Percentiles rank a stretch among this genome's conserved stretches.
These are phyloP conservation scores for Himalopsyche phryganea DNA, from an alignment of 1,140 invertebrate genomes.

Conservation along the genomic window DNA sequence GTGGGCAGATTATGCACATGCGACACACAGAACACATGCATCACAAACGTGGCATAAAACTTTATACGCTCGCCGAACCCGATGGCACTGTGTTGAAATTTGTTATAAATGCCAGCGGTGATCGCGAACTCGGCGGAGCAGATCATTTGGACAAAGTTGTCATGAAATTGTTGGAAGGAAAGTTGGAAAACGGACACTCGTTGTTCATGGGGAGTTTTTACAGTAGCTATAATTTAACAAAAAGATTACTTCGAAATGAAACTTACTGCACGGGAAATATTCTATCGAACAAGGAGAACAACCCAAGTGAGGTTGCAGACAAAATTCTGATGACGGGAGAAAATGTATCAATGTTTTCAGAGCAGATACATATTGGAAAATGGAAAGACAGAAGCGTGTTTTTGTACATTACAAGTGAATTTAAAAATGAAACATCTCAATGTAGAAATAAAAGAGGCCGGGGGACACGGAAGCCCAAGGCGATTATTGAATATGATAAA, in stretches of 20 bases:
- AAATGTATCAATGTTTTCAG: constrained; percentile 33
- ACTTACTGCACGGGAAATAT: constrained; percentile 39
- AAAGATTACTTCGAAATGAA: constrained; percentile 33
- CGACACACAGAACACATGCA: constrained; percentile 32
- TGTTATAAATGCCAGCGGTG: constrained; percentile 31
- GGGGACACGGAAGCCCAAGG: constrained; percentile 33
- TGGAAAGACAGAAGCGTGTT: constrained; percentile 37
- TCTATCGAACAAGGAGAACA: constrained; percentile 32
- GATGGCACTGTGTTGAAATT: constrained; percentile 36
- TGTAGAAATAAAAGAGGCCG: constrained; percentile 29
- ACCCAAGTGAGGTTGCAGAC: constrained; percentile 33
- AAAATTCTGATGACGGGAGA: constrained; percentile 38
- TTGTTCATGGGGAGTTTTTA: constrained; percentile 43
- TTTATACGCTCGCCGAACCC: constrained; percentile 40
- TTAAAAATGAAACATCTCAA: neutral
- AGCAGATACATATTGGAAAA: constrained; percentile 36
- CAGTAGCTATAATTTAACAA: constrained; percentile 31
- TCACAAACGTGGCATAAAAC: constrained; percentile 43
- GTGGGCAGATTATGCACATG: too few species aligned
- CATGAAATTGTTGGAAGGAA: constrained; percentile 34
- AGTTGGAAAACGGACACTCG: constrained; percentile 37
- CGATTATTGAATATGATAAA: constrained; percentile 38
- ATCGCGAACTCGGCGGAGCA: constrained; percentile 27
- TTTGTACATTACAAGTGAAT: constrained; percentile 2
- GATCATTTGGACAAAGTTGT: constrained; percentile 37